Conservation (phyloP, 2,113 vertebrate species). For the Hippoglossus stenolepis region DNA sequence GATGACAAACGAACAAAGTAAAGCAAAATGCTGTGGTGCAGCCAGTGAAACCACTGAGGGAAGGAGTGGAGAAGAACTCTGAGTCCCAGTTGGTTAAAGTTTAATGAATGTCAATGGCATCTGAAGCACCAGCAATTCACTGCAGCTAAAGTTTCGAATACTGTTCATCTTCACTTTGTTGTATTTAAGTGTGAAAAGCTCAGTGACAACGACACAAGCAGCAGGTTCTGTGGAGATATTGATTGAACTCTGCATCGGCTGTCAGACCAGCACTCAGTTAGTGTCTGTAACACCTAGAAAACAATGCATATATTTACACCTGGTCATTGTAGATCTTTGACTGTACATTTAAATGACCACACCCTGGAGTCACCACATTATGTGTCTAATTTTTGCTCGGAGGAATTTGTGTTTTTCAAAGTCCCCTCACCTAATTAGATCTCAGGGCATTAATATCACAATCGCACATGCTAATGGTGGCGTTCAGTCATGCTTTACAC, state of each 20-base stretch:
- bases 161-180: conserved; percentile 15
- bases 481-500: conserved; percentile 37
- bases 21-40: too few species aligned
- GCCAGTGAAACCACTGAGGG: background rate
- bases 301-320: background rate
- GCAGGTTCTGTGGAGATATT: conserved; percentile 26
- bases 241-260: background rate
- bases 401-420: background rate
- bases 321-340: background rate
- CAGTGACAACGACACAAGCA: background rate
- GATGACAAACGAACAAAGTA: too few species aligned
- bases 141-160: conserved; percentile 12
- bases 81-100: conserved; percentile 16
- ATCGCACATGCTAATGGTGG: conserved; percentile 13
- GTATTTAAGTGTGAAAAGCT: background rate
- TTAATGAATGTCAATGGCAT: conserved; percentile 32
- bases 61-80: background rate
- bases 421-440: conserved; percentile 28
- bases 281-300: background rate
- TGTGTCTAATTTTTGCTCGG: background rate
- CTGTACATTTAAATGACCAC: background rate
- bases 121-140: background rate
- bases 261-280: too few species aligned
- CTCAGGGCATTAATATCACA: conserved; percentile 24
- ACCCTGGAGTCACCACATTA: background rate